A percentile compares a stretch with the other conserved stretches of the same genome.
Conservation (phyloP, 2,113 vertebrate genomes). For the Sceloporus undulatus region DNA sequence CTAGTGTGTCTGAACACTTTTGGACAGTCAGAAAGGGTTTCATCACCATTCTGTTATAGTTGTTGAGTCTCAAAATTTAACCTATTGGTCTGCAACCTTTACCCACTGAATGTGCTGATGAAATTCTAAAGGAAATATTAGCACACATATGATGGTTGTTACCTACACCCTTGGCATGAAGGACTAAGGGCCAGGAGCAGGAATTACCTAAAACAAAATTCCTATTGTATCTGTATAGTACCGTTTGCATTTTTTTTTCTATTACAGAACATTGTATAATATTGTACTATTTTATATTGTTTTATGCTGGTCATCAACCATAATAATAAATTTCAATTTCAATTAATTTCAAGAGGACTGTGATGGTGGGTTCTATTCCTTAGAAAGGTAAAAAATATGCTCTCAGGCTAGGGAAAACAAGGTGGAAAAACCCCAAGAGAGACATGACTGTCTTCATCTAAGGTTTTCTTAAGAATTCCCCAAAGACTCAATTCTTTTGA, state of each 20-base stretch:
- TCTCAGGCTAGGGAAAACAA: background rate
- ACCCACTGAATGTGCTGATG: background rate
- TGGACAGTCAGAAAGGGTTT: background rate
- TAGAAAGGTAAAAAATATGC: background rate
- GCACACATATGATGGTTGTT: background rate
- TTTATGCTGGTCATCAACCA: no score
- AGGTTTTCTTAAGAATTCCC: no score
- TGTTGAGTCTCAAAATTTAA: background rate
- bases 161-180: background rate
- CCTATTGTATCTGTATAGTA: no score
- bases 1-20: background rate
- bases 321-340: no score
- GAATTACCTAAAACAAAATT: background rate
- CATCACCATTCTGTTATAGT: background rate
- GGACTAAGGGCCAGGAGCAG: background rate
- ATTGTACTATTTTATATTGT: no score
- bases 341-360: background rate
- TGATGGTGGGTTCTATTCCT: background rate
- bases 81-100: background rate
- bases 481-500: constrained; percentile 26
- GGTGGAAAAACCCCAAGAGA: background rate
- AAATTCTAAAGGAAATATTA: constrained; percentile 7
- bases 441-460: background rate
- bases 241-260: no score
- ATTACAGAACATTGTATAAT: no score